Evolutionary conservation across 2,888 invertebrate species (phyloP).

Genomic region (Pristionchus fissidentatus): DNA sequence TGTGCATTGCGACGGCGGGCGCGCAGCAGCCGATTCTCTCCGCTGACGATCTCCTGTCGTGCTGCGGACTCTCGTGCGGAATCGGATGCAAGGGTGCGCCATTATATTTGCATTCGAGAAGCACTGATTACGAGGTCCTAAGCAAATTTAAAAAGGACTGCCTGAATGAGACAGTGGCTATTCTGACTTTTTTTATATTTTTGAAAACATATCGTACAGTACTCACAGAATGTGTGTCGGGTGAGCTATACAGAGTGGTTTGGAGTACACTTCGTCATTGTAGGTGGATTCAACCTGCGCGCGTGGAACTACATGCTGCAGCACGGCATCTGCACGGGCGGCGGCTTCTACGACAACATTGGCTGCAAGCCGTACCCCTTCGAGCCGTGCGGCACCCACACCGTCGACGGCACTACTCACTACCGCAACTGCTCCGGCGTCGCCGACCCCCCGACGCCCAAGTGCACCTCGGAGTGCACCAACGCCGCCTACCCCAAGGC

Average conservation of each 20-base stretch:
- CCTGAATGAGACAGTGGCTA: not conserved
- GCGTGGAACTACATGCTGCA: conserved; percentile 90
- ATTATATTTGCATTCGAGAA: too few species aligned
- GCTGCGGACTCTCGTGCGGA: conserved; percentile 76
- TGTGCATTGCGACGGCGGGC: conserved; percentile 77
- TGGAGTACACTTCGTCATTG: not conserved
- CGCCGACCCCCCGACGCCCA: conserved; percentile 83
- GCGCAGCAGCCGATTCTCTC: conserved; percentile 75
- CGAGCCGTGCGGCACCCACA: conserved; percentile 91
- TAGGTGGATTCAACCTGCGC: conserved; percentile 86
- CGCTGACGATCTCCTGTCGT: conserved; percentile 77
- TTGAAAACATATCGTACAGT: not conserved
- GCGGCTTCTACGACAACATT: conserved; percentile 77
- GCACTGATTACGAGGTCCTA: too few species aligned
- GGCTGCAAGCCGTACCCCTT: conserved; percentile 83
- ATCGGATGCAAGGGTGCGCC: conserved; percentile 71
- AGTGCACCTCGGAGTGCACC: conserved; percentile 61
- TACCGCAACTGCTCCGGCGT: conserved; percentile 51
- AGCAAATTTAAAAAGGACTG: not conserved
- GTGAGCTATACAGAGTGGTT: too few species aligned
- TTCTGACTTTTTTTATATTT: not conserved
- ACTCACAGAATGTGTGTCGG: not conserved
- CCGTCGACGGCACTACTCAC: conserved; percentile 82
- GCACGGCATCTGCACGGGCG: conserved; percentile 89
- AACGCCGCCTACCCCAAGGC: not conserved